Evolutionary conservation across 2,113 vertebrate genomes (phyloP).

Genomic region (human (Homo sapiens)): GRCh38 chr4:37059001-37059500

Average conservation of each 20-base stretch:
- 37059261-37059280: neutral
- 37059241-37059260: neutral
- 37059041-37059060: slow-evolving; percentile 16
- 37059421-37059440: neutral
- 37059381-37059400: slow-evolving; percentile 19
- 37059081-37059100: slow-evolving; percentile 64
- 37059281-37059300: neutral
- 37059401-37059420: slow-evolving; percentile 50
- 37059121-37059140: slow-evolving; percentile 44
- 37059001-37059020: neutral
- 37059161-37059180: slow-evolving; percentile 62
- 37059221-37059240: neutral
- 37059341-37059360: neutral
- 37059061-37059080: neutral
- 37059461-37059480: slow-evolving; percentile 62
- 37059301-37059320: neutral
- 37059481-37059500: slow-evolving; percentile 10
- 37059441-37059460: slow-evolving; percentile 33
- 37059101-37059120: slow-evolving; percentile 44
- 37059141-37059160: slow-evolving; percentile 65
- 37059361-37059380: slow-evolving; percentile 63
- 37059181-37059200: slow-evolving; percentile 35
- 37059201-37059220: slow-evolving; percentile 38
- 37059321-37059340: slow-evolving; percentile 12
- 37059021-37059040: neutral